Conservation (phyloP, 1,140 invertebrate species). For the Aphelinus atriplicis region DNA sequence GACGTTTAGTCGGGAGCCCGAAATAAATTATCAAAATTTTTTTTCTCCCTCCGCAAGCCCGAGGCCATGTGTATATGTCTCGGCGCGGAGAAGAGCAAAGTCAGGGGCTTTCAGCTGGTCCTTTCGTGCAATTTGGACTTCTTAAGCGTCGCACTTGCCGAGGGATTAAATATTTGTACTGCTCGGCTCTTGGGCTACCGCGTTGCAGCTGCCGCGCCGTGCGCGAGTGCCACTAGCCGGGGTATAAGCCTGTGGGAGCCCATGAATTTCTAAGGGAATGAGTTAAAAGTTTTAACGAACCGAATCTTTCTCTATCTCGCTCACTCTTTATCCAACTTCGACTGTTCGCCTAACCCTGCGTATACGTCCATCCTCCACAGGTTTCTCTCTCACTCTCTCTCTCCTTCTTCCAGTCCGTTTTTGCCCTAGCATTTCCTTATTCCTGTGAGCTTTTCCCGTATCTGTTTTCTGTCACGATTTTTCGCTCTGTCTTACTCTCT, state of each 20-base stretch:
- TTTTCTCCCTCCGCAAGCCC: too few species aligned
- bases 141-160: slow-evolving; percentile 20
- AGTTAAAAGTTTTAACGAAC: slow-evolving; percentile 39
- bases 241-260: slow-evolving; percentile 28
- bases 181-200: slow-evolving; percentile 23
- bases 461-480: background rate
- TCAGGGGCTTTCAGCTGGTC: background rate
- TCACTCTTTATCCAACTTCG: background rate
- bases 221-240: slow-evolving; percentile 23
- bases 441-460: background rate
- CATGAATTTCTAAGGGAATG: slow-evolving; percentile 32
- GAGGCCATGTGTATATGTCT: too few species aligned
- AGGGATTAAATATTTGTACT: slow-evolving; percentile 44
- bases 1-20: too few species aligned
- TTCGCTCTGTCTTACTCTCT: background rate
- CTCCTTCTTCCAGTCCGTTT: background rate
- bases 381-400: background rate
- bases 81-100: background rate
- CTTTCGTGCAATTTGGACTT: slow-evolving; percentile 23
- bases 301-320: background rate
- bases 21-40: too few species aligned
- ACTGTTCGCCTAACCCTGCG: background rate
- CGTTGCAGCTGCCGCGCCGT: slow-evolving; percentile 28
- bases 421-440: background rate
- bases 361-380: background rate